phyloP scores from a whole-genome alignment of 2,113 vertebrate species.

The Cyprinodon variegatus region DNA sequence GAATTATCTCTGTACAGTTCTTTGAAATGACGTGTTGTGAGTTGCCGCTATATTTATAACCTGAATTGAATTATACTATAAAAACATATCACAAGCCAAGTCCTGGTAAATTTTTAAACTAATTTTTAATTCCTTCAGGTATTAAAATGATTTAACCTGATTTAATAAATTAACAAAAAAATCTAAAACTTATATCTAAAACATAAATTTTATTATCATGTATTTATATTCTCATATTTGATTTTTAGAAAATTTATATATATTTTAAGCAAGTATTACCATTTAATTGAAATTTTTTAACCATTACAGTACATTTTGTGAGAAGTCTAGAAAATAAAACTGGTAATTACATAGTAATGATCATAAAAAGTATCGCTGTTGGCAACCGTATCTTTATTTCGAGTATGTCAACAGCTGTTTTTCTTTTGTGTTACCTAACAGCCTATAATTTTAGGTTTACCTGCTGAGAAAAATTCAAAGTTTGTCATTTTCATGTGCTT shows the following conservation, averaged over 20 bases:
- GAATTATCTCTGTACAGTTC: no score
- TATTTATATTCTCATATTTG: neutral
- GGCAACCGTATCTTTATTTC: neutral
- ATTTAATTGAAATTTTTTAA: neutral
- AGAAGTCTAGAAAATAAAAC: neutral
- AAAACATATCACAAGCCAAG: neutral
- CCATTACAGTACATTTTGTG: neutral
- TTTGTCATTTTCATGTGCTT: conserved; percentile 10
- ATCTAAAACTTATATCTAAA: no score
- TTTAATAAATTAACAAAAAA: no score
- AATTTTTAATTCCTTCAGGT: no score
- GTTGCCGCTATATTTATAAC: no score
- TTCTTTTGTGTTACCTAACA: neutral
- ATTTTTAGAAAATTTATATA: neutral
- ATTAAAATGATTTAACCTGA: no score
- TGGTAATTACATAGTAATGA: neutral
- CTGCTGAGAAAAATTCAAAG: neutral
- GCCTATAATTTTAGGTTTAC: neutral
- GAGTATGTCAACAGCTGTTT: neutral
- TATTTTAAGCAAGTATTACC: neutral
- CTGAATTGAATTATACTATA: no score
- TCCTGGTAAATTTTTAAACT: neutral
- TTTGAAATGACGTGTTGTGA: no score
- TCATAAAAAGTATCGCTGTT: neutral
- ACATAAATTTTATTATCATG: no score